phyloP scores from a whole-genome alignment of 2,888 invertebrate genomes.

The Acronicta alni region DNA sequence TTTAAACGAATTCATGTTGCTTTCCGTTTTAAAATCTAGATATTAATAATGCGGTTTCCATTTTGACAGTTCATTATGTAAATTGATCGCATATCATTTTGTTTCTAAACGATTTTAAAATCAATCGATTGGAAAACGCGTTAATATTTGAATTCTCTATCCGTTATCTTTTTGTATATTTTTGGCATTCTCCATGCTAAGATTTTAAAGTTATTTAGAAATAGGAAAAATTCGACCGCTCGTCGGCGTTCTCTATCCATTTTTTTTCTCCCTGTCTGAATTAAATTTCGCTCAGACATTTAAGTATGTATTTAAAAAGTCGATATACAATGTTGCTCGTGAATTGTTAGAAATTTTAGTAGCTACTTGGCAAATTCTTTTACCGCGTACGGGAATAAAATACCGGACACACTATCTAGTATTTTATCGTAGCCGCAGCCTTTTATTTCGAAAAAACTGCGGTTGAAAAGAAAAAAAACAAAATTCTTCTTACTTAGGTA shows the following conservation, averaged over 20 bases:
- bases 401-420: no score
- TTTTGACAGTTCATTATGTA: slow-evolving; percentile 2
- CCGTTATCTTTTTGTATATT: no score
- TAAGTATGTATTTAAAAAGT: no score
- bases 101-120: slow-evolving; percentile 4
- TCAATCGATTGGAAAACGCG: neutral
- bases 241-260: no score
- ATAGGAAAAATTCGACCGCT: no score
- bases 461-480: neutral
- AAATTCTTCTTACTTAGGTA: neutral
- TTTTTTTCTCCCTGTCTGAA: no score
- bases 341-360: neutral
- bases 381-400: no score
- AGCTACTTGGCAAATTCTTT: neutral
- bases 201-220: no score
- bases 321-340: neutral
- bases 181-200: no score
- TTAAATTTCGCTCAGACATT: no score
- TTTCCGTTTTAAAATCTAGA: slow-evolving; percentile 27
- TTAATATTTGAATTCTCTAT: no score
- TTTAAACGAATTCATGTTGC: slow-evolving; percentile 17
- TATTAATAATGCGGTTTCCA: slow-evolving; percentile 10
- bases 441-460: neutral
- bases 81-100: slow-evolving; percentile 7
- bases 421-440: no score